Evolutionary conservation across 2,888 invertebrate species (phyloP).

Genomic region (Siphlonurus alternatus): DNA sequence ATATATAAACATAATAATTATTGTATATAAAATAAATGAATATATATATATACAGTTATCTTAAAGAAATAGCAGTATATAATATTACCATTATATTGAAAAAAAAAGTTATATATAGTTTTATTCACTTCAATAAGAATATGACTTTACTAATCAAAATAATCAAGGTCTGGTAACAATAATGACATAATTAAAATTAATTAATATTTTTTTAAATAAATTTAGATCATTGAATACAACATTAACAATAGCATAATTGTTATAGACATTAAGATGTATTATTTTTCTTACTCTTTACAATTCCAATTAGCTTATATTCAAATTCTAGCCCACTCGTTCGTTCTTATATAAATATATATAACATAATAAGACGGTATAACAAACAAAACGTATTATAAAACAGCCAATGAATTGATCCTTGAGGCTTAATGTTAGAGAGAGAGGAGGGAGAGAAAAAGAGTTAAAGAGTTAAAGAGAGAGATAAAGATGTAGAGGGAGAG

Average conservation of each 20-base stretch:
- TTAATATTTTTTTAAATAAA: not conserved
- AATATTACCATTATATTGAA: too few species aligned
- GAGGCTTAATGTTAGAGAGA: too few species aligned
- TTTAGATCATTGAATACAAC: not conserved
- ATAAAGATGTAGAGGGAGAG: too few species aligned
- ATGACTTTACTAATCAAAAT: too few species aligned
- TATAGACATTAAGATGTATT: not conserved
- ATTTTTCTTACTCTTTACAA: not conserved
- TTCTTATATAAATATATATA: not conserved
- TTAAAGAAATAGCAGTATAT: too few species aligned
- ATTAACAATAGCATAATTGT: too few species aligned
- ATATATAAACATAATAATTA: not conserved
- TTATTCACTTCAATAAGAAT: too few species aligned
- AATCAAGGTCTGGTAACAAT: not conserved
- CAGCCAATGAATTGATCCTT: not conserved
- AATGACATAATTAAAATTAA: not conserved
- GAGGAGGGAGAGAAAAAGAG: too few species aligned
- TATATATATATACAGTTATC: not conserved
- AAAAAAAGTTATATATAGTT: too few species aligned
- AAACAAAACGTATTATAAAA: too few species aligned
- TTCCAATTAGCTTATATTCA: not conserved
- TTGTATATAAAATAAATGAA: not conserved
- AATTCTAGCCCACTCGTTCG: not conserved
- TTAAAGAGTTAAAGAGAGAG: too few species aligned
- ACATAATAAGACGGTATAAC: too few species aligned